Evolutionary conservation across 2,888 invertebrate genomes (phyloP).

Genomic region (Chrysolina oricalcia): DNA sequence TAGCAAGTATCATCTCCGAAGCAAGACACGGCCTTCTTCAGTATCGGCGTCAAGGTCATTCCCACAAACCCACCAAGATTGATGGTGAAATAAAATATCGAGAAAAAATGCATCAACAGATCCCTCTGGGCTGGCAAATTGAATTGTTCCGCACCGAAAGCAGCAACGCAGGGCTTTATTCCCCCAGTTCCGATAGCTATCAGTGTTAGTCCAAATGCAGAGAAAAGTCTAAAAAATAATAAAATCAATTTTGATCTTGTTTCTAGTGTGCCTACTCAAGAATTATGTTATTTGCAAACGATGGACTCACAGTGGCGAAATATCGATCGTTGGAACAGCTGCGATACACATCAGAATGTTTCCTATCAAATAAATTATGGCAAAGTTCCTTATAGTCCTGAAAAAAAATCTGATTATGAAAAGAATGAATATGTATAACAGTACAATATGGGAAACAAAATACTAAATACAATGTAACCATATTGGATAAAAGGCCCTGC

Average conservation of each 20-base stretch:
- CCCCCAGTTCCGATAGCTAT: conserved; percentile 88
- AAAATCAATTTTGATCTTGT: background rate
- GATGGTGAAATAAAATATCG: conserved; percentile 88
- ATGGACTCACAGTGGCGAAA: conserved; percentile 75
- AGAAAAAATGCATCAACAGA: conserved; percentile 83
- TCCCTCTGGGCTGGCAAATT: conserved; percentile 79
- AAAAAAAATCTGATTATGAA: conserved; percentile 59
- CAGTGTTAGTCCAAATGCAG: conserved; percentile 74
- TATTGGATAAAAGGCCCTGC: too few species aligned
- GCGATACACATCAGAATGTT: conserved; percentile 80
- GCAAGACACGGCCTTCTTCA: conserved; percentile 79
- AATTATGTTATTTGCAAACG: background rate
- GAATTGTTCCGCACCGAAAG: conserved; percentile 91
- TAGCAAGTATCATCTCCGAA: conserved; percentile 82
- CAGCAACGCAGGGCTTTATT: conserved; percentile 90
- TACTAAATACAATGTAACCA: too few species aligned
- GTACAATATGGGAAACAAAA: too few species aligned
- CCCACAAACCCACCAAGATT: conserved; percentile 81
- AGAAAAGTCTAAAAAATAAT: conserved; percentile 60
- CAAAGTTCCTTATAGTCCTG: conserved; percentile 85
- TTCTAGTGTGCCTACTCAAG: background rate
- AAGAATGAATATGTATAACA: too few species aligned
- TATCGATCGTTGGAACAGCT: conserved; percentile 75
- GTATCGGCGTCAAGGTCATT: conserved; percentile 82
- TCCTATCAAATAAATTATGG: conserved; percentile 82